Evolutionary conservation across 2,113 vertebrate species (phyloP).

Genomic region (Corynorhinus townsendii): DNA sequence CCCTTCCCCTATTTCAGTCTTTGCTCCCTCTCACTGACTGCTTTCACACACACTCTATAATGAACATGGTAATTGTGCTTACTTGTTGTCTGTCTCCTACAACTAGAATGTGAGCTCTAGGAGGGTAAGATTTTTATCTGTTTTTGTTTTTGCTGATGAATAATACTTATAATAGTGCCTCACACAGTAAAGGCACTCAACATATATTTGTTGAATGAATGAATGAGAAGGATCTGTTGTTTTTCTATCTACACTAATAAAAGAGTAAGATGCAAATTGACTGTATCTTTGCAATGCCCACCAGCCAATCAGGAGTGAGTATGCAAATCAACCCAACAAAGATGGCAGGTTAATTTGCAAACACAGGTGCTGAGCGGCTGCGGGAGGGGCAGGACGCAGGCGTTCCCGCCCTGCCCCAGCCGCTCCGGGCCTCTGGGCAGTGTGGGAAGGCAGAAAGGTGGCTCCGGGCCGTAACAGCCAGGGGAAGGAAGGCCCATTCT

Average conservation of each 20-base stretch:
- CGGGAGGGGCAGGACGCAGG: too few relatives aligned
- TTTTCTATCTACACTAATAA: neutral
- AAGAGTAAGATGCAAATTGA: too few relatives aligned
- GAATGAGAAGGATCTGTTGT: neutral
- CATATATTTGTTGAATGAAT: neutral
- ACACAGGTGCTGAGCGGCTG: too few relatives aligned
- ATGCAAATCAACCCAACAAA: too few relatives aligned
- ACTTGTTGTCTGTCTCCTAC: neutral
- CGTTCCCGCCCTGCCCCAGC: too few relatives aligned
- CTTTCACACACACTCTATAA: neutral
- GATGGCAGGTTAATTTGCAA: too few relatives aligned
- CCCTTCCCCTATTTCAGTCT: neutral
- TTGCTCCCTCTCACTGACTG: neutral
- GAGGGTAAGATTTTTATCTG: neutral
- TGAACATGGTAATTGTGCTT: neutral
- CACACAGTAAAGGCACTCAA: neutral
- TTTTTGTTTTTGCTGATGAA: neutral
- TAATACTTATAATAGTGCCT: neutral
- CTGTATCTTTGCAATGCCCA: too few relatives aligned
- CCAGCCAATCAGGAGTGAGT: too few relatives aligned
- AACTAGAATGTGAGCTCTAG: neutral
- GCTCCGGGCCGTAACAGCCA: too few relatives aligned
- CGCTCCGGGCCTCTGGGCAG: too few relatives aligned
- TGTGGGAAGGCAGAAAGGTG: too few relatives aligned
- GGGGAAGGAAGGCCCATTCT: too few relatives aligned